Evolutionary conservation across 2,888 invertebrate genomes (phyloP), one percentile per base, ranked within the genome.

Genomic region (Chironomus riparius): DNA sequence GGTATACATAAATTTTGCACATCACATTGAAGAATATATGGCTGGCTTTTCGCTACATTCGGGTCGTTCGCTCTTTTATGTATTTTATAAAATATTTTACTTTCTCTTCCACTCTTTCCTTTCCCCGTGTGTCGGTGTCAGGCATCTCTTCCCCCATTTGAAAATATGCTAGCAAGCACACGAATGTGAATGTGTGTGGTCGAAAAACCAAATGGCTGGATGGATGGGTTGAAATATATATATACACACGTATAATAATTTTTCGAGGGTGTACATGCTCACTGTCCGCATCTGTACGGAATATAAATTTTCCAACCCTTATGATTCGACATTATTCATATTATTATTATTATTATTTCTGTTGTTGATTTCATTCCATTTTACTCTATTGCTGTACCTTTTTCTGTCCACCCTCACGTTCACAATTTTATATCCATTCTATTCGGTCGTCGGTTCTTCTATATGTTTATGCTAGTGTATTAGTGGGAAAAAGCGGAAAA

Each of bases 351-450:
- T 69, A 47, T 69, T 69, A 48, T 56, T 72, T 50, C 62, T 72
- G 24, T 38, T 38, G 24, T 21, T 61, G 38, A 38, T 38, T 38
- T 38, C 38, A 38, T 38, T 38, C 38, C 38, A 38, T 38, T 38
- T 38, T 38, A 38, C 10, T 38, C 38, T 38, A 38, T n/a, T 38
- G 38, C 38, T 38, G 38, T 50, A 38, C 38, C 28, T 50, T 50
- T 72, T 72, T 72, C 15, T 72, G 72, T 72, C 72, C 72, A 72
- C 72, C 72, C 72, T 72, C 72, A 61, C 72, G 72, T 72, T 13
- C 70, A 50, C 56, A 56, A 18, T 15, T 18, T 15, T 56, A 18
- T 56, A 18, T 70, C 47, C 70, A 47, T 70, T 18, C 56, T 56
- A 56, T 18, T 56, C 56, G n/a, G 50, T 15, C 15, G 50, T 50